Conservation (phyloP, 2,113 vertebrate species). For the Astur gentilis region DNA sequence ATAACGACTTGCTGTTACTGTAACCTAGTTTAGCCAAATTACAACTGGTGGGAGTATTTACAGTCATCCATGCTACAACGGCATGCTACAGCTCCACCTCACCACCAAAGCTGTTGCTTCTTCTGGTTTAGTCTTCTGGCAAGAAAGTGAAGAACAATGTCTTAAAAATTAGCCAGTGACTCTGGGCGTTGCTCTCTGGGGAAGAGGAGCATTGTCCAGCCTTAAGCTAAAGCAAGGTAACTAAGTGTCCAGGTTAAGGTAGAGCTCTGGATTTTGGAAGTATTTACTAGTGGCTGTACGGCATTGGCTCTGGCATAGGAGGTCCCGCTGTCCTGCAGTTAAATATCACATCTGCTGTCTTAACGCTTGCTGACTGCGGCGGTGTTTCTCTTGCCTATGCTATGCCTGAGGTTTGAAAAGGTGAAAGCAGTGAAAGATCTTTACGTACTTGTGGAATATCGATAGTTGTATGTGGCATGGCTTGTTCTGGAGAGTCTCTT, state of each 20-base stretch:
- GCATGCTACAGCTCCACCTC: background rate
- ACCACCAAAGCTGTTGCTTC: background rate
- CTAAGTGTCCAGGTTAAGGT: background rate
- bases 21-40: background rate
- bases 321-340: background rate
- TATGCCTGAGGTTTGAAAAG: background rate
- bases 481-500: background rate
- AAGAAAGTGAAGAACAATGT: background rate
- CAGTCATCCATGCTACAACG: background rate
- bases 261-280: background rate
- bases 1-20: background rate
- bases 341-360: background rate
- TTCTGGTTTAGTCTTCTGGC: background rate
- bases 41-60: background rate
- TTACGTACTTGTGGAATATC: background rate
- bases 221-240: background rate
- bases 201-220: background rate
- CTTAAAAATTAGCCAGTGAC: background rate
- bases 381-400: background rate
- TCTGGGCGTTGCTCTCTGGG: background rate
- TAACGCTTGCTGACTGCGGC: background rate
- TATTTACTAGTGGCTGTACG: background rate
- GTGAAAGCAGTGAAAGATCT: background rate
- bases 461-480: background rate
- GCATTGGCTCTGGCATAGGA: background rate